Base-by-base conservation (phyloP, 2,113 vertebrate genomes). In the Pyrgilauda ruficollis region DNA sequence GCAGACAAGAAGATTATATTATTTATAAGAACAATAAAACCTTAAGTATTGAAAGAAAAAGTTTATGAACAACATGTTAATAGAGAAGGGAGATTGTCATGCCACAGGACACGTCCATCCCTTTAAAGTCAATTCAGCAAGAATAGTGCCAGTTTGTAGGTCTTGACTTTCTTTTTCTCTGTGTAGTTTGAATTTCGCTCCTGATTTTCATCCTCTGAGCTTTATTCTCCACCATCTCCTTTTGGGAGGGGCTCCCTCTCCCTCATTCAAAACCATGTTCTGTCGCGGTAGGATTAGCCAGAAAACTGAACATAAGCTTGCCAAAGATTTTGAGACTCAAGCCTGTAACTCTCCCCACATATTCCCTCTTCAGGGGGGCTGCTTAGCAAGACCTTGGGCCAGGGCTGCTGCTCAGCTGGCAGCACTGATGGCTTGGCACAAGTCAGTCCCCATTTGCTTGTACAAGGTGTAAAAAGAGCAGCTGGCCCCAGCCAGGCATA, bases 341-440 rank as follows among this genome's bases (percentile, higher is more conserved):
- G 43, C 9, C 35, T 1, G 0, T 72, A 41, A 41, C 19, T 37
- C 6, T 61, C 26, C 35, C 15, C 24, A 10, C 1, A 4, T 39
- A 12, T 46, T 89, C 33, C n/a, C 13, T 52, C 49, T 68, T 35
- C 16, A 10, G 49, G 4, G 43, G 10, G 4, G 0, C 9, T 64
- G 46, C 53, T 35, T 49, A 44, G n/a, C 58, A 86, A 70, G 74
- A 84, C 44, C 20, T 70, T 1, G 1, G 61, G 52, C 64, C 63
- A 53, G 80, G 87, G 61, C 49, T 85, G 22, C 67, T 61, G n/a
- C 44, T 90, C 23, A 37, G 33, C 64, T 74, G 76, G 72, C 6
- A 3, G 0, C 4, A 1, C 72, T 18, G 69, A 23, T 69, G 58
- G n/a, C 62, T 90, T 95, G 80, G 73, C 74, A 68, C 33, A 39